Conservation (phyloP, 2,113 vertebrate genomes). For the Colinus virginianus region DNA sequence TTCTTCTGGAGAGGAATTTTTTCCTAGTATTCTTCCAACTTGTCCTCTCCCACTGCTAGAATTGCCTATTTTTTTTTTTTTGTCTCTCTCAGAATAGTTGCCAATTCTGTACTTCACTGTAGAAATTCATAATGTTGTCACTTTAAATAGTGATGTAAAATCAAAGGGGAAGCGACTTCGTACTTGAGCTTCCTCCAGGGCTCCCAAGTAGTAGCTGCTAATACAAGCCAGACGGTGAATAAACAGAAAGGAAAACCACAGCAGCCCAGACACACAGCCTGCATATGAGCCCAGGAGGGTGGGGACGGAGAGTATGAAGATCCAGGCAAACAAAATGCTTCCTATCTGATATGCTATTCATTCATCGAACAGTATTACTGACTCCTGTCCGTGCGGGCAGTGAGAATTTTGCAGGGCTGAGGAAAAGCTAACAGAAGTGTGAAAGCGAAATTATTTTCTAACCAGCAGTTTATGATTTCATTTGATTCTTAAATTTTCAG, state of each 20-base stretch:
- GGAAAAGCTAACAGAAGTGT: neutral
- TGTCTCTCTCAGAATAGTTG: neutral
- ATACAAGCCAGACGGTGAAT: slow-evolving; percentile 7
- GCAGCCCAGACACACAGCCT: neutral
- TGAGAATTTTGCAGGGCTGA: neutral
- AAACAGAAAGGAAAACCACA: neutral
- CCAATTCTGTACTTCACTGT: neutral
- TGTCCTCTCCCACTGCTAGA: neutral
- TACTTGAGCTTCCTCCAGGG: neutral
- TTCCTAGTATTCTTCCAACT: neutral
- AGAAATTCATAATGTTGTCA: neutral
- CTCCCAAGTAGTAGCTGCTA: neutral
- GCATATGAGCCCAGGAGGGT: neutral
- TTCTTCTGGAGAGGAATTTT: too few relatives aligned
- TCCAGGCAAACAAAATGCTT: slow-evolving; percentile 49
- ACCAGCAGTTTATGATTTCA: neutral
- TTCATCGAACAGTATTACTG: slow-evolving; percentile 56
- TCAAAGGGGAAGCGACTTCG: neutral
- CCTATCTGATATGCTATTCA: slow-evolving; percentile 61
- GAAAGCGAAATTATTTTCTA: neutral
- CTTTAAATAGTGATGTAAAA: neutral
- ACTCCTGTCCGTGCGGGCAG: neutral
- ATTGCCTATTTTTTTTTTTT: neutral
- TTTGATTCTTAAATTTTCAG: neutral
- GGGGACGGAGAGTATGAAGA: slow-evolving; percentile 56